These are phyloP conservation scores for Antedon mediterranea DNA, from an alignment of 53 echinoderm and acorn worm genomes.

Conservation along the genomic window DNA sequence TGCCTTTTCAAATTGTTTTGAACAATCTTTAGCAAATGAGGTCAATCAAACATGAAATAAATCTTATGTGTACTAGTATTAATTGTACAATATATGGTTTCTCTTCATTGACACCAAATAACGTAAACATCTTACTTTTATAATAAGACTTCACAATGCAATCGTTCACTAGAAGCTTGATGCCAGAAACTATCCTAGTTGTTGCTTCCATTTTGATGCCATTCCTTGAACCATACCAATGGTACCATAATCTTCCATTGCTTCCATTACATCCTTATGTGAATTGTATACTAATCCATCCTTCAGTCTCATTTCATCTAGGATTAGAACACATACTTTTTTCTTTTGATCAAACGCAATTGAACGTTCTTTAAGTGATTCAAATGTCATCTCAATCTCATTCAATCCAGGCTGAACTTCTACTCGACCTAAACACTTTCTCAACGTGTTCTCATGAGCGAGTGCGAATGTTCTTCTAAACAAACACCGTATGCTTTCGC, in stretches of 20 bases:
- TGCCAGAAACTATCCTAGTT: background rate
- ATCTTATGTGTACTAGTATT: background rate
- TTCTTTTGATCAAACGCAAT: constrained; percentile 1
- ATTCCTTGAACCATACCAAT: constrained; percentile 18
- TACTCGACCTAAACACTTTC: constrained; percentile 4
- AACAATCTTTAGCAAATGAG: constrained; percentile 17
- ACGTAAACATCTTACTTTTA: background rate
- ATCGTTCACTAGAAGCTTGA: constrained; percentile 1
- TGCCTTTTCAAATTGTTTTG: constrained; percentile 7
- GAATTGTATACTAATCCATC: constrained; percentile 7
- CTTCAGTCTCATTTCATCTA: constrained; percentile 29
- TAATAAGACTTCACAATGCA: background rate
- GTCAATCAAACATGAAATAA: constrained; percentile 22
- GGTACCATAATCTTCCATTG: constrained; percentile 15
- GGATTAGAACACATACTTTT: constrained; percentile 6
- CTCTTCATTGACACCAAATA: background rate
- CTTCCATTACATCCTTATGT: constrained; percentile 16
- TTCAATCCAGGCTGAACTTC: constrained; percentile 3
- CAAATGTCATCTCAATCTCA: constrained; percentile 6
- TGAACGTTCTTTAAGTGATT: constrained; percentile 2
- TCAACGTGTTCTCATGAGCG: constrained; percentile 2
- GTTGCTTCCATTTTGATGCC: constrained; percentile 5
- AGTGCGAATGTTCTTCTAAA: constrained; percentile 7
- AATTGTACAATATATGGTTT: background rate
- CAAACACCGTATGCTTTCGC: constrained; percentile 10